Evolutionary conservation across 2,113 vertebrate genomes (phyloP).

Genomic region (Lathamus discolor): DNA sequence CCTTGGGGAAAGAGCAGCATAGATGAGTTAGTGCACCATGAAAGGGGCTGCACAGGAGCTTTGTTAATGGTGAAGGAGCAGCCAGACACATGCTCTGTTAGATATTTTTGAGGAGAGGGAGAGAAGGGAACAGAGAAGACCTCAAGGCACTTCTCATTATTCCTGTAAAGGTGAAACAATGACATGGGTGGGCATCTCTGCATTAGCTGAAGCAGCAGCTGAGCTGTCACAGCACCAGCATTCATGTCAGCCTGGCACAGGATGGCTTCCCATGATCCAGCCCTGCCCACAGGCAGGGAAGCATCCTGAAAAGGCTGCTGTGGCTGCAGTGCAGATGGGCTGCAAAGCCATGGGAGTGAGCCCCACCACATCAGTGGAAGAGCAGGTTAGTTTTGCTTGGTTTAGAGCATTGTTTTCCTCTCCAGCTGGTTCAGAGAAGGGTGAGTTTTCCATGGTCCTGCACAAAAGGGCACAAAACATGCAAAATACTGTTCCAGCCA

Average conservation of each 20-base stretch:
- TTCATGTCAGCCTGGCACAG: neutral
- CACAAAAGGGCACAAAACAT: neutral
- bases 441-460: neutral
- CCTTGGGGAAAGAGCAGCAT: neutral
- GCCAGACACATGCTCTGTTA: neutral
- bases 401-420: neutral
- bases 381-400: neutral
- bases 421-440: neutral
- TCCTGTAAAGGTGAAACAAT: neutral
- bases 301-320: neutral
- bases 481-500: neutral
- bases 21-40: neutral
- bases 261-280: neutral
- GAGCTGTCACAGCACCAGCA: neutral
- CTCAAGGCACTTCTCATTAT: neutral
- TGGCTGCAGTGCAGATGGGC: neutral
- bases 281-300: neutral
- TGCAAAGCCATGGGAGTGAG: neutral
- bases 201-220: neutral
- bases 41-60: neutral
- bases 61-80: neutral
- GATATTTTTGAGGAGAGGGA: neutral
- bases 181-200: neutral
- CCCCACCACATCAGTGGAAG: rapidly evolving
- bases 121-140: neutral